These are phyloP conservation scores for Chanos chanos DNA, from an alignment of 2,797 vertebrate species.

Conservation along the genomic window DNA sequence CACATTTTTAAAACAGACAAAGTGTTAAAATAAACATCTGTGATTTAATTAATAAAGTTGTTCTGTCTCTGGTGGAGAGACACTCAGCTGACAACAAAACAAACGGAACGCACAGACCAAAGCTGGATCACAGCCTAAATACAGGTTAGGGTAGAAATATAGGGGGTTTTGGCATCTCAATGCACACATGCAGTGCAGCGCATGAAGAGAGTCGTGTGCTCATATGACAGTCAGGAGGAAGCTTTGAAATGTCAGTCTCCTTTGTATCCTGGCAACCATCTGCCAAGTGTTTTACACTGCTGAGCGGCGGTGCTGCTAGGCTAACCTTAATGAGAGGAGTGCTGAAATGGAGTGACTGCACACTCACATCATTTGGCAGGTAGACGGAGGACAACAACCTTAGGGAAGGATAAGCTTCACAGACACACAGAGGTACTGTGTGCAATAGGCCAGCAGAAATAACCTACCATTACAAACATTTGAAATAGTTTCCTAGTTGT, in stretches of 20 bases:
- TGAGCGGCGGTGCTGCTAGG: slow-evolving; percentile 22
- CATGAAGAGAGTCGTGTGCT: slow-evolving; percentile 26
- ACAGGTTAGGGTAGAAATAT: not conserved
- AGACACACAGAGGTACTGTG: not conserved
- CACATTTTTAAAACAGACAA: too few relatives aligned
- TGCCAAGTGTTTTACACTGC: slow-evolving; percentile 33
- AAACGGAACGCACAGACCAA: too few relatives aligned
- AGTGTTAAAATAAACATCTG: too few relatives aligned
- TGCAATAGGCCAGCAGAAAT: not conserved
- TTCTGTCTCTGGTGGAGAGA: too few relatives aligned
- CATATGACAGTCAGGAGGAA: slow-evolving; percentile 27
- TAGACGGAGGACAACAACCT: not conserved
- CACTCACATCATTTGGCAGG: slow-evolving; percentile 29
- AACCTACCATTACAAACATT: not conserved
- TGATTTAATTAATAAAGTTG: too few relatives aligned
- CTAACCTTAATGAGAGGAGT: slow-evolving; percentile 43
- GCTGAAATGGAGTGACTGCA: slow-evolving; percentile 12
- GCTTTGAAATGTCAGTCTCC: slow-evolving; percentile 44
- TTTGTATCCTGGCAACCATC: slow-evolving; percentile 47
- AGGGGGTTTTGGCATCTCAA: not conserved
- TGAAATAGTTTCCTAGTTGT: not conserved
- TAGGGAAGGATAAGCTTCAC: not conserved
- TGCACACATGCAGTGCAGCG: slow-evolving; percentile 2
- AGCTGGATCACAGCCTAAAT: too few relatives aligned
- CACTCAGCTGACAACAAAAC: too few relatives aligned